Evolutionary conservation across 2,888 invertebrate species (phyloP), one percentile per base, ranked within the genome.

Genomic region (Eueremaeus valkanovi): DNA sequence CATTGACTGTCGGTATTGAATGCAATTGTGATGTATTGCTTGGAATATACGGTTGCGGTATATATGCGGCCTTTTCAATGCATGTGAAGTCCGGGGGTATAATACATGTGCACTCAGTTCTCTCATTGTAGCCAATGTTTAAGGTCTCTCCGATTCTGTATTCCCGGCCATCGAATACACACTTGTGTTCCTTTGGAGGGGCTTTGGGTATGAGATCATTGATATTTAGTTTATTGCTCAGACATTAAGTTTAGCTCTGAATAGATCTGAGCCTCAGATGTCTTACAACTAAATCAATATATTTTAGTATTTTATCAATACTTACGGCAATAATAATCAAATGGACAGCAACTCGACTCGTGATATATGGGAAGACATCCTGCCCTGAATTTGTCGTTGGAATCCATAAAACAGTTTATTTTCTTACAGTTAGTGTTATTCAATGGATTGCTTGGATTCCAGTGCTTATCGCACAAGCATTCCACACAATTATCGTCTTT

Each of bases 311-410:
- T 27, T 61, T 16, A n/a, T 16, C 40, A 24, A 24, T 24, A 76
- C 79, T 76, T 74, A 79, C 79, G 76, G 29, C 79, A 79, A 27
- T 77, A 73, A 55, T 77, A 79, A 13, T 77, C 78, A 27, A 78
- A 75, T 0, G 78, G 77, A 73, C 79, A 79, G 29, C 79, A 79
- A n/a, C 40, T 68, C 3, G 51, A 76, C 55, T 79, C 78, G n/a
- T 78, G 76, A 58, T 79, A 79, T 5, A 79, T 73, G 6, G 79
- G 79, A 24, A 79, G 42, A 31, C 79, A 79, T 0, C 78, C 79
- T 0, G 9, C 40, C 24, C 16, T 40, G 21, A 42, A 42, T 0
- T 29, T 61, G 3, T 2, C 24, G 11, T 68, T 36, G 2, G 27
- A 24, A 0, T 42, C 24, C 5, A 68, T n/a, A 40, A 77, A 27